Percentiles rank a stretch among this genome's conserved stretches.
Conservation (phyloP, 2,113 vertebrate genomes). For the Callorhinus ursinus region DNA sequence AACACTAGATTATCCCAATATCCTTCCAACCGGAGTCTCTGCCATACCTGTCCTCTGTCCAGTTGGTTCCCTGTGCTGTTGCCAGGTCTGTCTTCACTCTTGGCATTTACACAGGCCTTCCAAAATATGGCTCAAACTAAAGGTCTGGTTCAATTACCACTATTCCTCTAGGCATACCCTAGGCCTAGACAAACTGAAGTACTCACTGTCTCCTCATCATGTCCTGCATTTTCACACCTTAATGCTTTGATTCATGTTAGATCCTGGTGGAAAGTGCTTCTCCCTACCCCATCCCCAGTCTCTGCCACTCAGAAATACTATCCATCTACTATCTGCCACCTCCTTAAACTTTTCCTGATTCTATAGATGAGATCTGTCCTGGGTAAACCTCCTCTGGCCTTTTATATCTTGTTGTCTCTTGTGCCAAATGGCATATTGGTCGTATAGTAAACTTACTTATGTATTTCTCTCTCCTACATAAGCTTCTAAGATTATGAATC, state of each 20-base stretch:
- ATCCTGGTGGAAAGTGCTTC: conserved; percentile 2
- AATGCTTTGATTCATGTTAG: neutral
- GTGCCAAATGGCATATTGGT: neutral
- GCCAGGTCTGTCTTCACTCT: neutral
- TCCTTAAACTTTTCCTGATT: conserved; percentile 10
- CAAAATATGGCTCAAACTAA: neutral
- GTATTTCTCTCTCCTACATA: neutral
- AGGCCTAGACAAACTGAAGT: neutral
- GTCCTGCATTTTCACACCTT: neutral
- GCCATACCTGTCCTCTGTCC: neutral
- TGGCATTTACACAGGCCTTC: neutral
- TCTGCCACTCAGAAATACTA: conserved; percentile 31
- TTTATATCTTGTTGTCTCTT: neutral
- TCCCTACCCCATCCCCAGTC: neutral
- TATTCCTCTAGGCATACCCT: neutral
- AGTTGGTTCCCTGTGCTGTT: neutral
- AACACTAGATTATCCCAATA: neutral
- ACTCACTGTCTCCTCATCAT: neutral
- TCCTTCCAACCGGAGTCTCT: neutral
- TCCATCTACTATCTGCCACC: neutral
- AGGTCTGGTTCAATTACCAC: neutral
- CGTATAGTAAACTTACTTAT: neutral
- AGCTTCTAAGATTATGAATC: neutral
- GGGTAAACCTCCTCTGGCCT: neutral
- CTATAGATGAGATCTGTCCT: neutral